Evolutionary conservation across 92 coral and sea anemone genomes (phyloP).

Genomic region (Parazoanthus atlanticus): DNA sequence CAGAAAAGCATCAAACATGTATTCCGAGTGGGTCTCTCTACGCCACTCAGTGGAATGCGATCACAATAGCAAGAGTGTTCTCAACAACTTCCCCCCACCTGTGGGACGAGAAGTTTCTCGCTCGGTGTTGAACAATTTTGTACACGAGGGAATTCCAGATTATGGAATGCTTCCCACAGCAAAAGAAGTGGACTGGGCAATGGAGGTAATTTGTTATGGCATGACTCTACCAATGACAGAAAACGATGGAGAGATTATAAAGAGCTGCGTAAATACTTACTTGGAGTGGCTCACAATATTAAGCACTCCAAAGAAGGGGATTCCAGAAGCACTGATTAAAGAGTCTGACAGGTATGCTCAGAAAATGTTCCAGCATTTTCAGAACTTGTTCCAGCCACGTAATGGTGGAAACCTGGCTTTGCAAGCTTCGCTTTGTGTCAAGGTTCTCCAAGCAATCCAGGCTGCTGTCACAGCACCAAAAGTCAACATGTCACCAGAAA

Average conservation of each 20-base stretch:
- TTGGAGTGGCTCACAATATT: constrained; percentile 87
- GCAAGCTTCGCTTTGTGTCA: constrained; percentile 93
- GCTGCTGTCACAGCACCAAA: constrained; percentile 63
- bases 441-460: constrained; percentile 81
- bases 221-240: constrained; percentile 90
- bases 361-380: constrained; percentile 88
- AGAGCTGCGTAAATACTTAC: constrained; percentile 89
- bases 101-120: constrained; percentile 93
- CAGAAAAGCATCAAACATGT: constrained; percentile 59
- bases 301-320: constrained; percentile 74
- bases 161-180: constrained; percentile 61
- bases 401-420: constrained; percentile 87
- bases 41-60: constrained; percentile 78
- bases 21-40: constrained; percentile 98
- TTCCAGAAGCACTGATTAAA: constrained; percentile 76
- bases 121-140: constrained; percentile 77
- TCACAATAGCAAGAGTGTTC: constrained; percentile 78
- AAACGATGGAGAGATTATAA: constrained; percentile 88
- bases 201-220: constrained; percentile 96
- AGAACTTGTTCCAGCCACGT: constrained; percentile 83
- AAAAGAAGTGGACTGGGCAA: constrained; percentile 88
- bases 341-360: constrained; percentile 83
- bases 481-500: constrained; percentile 67
- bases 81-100: constrained; percentile 72
- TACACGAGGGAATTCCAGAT: constrained; percentile 68